Percentiles rank a stretch among this genome's conserved stretches.
Evolutionary conservation across 2,888 invertebrate genomes (phyloP).

Genomic region (Thysanoteuthis rhombus): DNA sequence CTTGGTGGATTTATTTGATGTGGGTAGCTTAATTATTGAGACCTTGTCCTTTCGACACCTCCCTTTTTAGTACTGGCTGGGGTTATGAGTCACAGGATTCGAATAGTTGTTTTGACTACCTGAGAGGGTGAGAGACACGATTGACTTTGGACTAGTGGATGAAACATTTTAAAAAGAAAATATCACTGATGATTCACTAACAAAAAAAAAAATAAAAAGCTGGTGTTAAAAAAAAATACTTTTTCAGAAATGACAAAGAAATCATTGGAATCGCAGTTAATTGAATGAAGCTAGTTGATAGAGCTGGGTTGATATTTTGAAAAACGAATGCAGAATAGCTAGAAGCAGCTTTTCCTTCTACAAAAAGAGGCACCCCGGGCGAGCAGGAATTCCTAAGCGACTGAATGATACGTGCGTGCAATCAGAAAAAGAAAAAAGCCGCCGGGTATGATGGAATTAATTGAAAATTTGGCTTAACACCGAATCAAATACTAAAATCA

Average conservation of each 20-base stretch:
- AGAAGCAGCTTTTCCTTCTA: not conserved
- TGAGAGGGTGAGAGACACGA: fast-evolving
- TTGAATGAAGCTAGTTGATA: not conserved
- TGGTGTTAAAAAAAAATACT: too few species aligned
- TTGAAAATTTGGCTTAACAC: not conserved
- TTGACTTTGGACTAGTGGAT: not conserved
- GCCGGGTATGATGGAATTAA: not conserved
- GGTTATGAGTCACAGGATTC: too few species aligned
- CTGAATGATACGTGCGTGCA: not conserved
- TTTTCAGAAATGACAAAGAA: not conserved
- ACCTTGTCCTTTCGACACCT: too few species aligned
- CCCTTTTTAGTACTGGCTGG: too few species aligned
- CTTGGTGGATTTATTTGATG: too few species aligned
- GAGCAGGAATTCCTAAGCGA: not conserved
- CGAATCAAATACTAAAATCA: not conserved
- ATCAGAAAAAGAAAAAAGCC: not conserved
- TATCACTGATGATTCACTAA: not conserved
- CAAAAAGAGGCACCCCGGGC: not conserved
- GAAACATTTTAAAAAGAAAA: not conserved
- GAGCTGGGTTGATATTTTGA: not conserved
- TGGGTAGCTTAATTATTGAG: too few species aligned
- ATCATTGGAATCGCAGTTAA: not conserved
- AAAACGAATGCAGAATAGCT: not conserved
- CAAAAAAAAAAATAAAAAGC: not conserved
- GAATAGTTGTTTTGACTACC: too few species aligned